Base-by-base conservation (phyloP, 1,140 invertebrate genomes). In the Zaprionus camerounensis region DNA sequence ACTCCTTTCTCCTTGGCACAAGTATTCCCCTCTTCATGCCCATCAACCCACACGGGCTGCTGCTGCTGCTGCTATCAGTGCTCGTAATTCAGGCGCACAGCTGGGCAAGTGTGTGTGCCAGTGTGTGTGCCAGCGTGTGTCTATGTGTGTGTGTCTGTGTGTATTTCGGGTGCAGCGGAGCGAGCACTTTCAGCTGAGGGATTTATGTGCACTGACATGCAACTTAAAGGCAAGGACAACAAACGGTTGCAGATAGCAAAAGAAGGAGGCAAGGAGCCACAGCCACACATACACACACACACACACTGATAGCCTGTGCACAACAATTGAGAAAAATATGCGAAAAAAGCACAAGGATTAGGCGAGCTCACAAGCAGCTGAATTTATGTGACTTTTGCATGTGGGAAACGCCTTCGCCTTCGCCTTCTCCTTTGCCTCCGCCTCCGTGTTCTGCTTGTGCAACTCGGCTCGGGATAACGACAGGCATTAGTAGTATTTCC, bases 341-440 rank as follows among this genome's bases (percentile, higher is more conserved):
- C 85, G 80, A 69, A 88, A 51, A 51, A 51, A 51, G 75, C 81
- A 44, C 75, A 71, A 70, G 84, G 84, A 88, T 88, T 88, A 88
- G 84, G 81, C 72, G 71, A 69, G 64, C 65, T 70, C 55, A 75
- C 22, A 46, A 46, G 41, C 41, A 41, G 28, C 76, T 64, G 34
- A 88, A 88, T 88, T 88, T 88, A 90, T 84, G 84, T 81, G 83
- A 87, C 83, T 86, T 86, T 84, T 90, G 85, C 84, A 88, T 84
- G 84, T 67, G 41, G 55, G 53, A 17, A 28, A 56, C 26, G 53
- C 53, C 46, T 51, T 13, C 46, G 12, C 17, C 46, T 51, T 13
- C 46, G 20, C 4, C 17, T 17, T 17, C 17, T n/a, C n/a, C n/a
- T n/a, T n/a, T n/a, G 17, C 17, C 46, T 17, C 7, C 41, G 51